Conservation (phyloP, 2,888 invertebrate species). For the Mythimna lalbum region DNA sequence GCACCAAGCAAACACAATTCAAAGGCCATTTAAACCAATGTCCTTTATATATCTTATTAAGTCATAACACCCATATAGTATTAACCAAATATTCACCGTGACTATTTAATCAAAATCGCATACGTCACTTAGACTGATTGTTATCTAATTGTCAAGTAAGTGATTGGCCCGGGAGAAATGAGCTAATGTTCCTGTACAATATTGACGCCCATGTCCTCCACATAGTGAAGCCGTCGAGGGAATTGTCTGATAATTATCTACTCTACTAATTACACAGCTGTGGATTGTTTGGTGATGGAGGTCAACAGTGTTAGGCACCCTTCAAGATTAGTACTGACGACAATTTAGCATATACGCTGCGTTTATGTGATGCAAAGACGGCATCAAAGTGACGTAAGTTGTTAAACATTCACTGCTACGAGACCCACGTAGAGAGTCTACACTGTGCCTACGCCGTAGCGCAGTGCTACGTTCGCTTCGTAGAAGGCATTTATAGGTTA, state of each 20-base stretch:
- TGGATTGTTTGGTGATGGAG: constrained; percentile 11
- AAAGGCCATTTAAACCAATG: too few species aligned
- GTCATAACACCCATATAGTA: neutral
- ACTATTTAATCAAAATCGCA: constrained; percentile 39
- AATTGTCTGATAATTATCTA: constrained; percentile 56
- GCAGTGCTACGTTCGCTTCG: neutral
- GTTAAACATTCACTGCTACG: neutral
- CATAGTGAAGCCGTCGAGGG: constrained; percentile 50
- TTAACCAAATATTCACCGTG: constrained; percentile 7
- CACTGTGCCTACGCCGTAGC: constrained; percentile 27
- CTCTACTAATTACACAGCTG: constrained; percentile 55
- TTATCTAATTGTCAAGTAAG: constrained; percentile 76
- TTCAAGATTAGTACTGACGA: neutral
- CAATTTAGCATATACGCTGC: neutral
- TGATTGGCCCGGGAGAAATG: constrained; percentile 78
- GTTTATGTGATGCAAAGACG: neutral
- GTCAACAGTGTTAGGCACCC: constrained; percentile 13
- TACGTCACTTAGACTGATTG: constrained; percentile 66
- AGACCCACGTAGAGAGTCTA: neutral
- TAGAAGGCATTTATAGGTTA: neutral
- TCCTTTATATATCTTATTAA: too few species aligned
- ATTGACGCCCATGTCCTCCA: constrained; percentile 71
- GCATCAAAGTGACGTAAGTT: neutral
- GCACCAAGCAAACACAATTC: too few species aligned
- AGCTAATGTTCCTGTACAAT: constrained; percentile 77